Conservation (phyloP, 2,113 vertebrate species). For the Podarcis raffonei region DNA sequence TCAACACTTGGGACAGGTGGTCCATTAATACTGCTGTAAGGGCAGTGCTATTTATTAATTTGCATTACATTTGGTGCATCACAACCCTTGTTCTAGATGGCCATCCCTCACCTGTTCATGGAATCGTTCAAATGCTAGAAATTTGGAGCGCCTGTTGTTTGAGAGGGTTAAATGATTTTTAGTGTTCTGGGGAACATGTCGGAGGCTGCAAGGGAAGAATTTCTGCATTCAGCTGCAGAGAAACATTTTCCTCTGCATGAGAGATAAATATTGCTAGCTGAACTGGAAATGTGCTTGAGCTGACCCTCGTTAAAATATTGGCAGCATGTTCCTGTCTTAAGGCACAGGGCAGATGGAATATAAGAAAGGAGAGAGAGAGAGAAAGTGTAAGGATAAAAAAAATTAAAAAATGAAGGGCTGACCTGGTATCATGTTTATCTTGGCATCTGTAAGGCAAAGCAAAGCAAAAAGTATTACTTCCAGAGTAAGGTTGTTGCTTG, state of each 20-base stretch:
- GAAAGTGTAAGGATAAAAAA: neutral
- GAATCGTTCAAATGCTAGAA: neutral
- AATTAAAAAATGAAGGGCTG: constrained; percentile 10
- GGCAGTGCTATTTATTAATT: neutral
- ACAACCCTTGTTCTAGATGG: neutral
- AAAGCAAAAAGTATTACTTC: neutral
- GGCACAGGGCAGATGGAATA: constrained; percentile 37
- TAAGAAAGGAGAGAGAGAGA: accelerated
- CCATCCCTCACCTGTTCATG: neutral
- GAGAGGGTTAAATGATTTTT: neutral
- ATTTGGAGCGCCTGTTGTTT: accelerated
- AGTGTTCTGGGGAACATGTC: accelerated
- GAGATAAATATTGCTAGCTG: neutral
- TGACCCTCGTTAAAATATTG: neutral
- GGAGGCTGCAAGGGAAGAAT: neutral
- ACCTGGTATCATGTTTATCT: accelerated
- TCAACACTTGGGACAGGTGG: too few species aligned
- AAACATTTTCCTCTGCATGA: neutral
- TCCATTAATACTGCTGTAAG: neutral
- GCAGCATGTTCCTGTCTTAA: constrained; percentile 14
- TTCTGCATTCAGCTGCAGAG: accelerated
- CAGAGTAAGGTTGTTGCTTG: neutral
- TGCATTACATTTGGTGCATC: neutral
- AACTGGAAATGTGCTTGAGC: neutral
- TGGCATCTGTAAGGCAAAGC: neutral